Evolutionary conservation across 35 echinoderm and acorn worm genomes (phyloP).

Genomic region (Holothuria glaberrima): DNA sequence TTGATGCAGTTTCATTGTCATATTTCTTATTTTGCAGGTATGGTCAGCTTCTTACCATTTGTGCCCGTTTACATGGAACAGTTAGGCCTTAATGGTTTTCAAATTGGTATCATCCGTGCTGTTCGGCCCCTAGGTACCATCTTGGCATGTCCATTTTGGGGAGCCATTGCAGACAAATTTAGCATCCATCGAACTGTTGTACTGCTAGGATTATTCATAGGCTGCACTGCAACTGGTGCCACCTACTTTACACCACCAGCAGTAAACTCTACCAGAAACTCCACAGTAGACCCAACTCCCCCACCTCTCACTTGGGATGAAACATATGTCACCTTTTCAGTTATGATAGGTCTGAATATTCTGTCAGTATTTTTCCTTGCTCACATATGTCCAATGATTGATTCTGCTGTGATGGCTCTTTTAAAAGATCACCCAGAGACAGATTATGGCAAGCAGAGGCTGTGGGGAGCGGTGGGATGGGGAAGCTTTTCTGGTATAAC

Average conservation of each 20-base stretch:
- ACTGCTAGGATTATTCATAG: constrained; percentile 33
- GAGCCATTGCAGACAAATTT: constrained; percentile 75
- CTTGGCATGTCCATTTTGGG: constrained; percentile 58
- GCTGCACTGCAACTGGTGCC: constrained; percentile 53
- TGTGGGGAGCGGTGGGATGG: constrained; percentile 77
- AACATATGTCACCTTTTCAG: constrained; percentile 20
- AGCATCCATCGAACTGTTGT: constrained; percentile 56
- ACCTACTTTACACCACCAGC: constrained; percentile 77
- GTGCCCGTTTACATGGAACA: constrained; percentile 76
- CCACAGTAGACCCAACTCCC: neutral
- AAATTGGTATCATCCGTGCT: constrained; percentile 68
- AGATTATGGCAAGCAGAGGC: constrained; percentile 75
- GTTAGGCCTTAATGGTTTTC: constrained; percentile 60
- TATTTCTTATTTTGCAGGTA: constrained; percentile 63
- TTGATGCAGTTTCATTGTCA: too few relatives aligned
- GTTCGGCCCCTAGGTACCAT: constrained; percentile 58
- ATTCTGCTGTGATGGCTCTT: constrained; percentile 54
- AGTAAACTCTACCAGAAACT: neutral
- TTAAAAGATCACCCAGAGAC: constrained; percentile 37
- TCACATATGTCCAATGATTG: constrained; percentile 39
- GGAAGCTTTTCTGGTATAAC: constrained; percentile 58
- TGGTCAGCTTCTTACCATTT: constrained; percentile 68
- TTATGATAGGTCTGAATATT: constrained; percentile 32
- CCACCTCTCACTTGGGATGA: constrained; percentile 7
- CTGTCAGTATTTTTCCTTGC: constrained; percentile 15